Percentiles rank a stretch among this genome's conserved stretches.
These are phyloP conservation scores for Lepidurus couesii DNA, from an alignment of 1,140 invertebrate species.

Conservation along the genomic window DNA sequence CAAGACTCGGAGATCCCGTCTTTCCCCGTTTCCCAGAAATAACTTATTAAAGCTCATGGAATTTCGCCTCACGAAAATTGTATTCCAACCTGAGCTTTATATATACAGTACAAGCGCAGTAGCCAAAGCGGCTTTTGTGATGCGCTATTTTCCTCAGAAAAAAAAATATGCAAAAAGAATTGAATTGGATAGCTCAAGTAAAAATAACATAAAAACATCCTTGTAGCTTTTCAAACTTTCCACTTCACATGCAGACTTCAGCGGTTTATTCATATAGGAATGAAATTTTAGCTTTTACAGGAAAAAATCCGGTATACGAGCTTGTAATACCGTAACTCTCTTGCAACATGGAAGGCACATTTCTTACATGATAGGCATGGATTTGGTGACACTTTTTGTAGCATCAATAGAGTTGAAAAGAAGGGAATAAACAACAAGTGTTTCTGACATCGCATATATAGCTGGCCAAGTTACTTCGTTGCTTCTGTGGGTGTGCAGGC, in stretches of 20 bases:
- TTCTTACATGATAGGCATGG: no score
- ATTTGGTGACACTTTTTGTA: no score
- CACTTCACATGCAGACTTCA: background rate
- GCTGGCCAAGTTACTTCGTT: background rate
- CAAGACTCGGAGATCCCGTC: background rate
- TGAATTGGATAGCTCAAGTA: background rate
- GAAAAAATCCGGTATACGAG: background rate
- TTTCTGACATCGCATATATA: constrained; percentile 22
- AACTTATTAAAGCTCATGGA: constrained; percentile 6
- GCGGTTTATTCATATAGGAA: background rate
- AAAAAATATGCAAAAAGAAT: no score
- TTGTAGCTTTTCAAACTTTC: background rate
- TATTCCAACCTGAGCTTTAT: background rate
- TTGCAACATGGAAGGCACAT: background rate
- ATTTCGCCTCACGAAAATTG: background rate
- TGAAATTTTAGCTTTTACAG: background rate
- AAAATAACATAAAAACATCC: background rate
- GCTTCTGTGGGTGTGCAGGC: background rate
- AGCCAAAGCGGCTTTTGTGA: background rate
- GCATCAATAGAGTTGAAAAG: background rate
- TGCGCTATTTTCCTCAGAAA: background rate
- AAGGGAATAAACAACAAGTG: background rate
- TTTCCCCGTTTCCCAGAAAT: background rate
- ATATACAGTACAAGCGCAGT: background rate
- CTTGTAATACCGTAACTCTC: background rate